Percentiles rank a stretch among this genome's conserved stretches.
Evolutionary conservation across 2,113 vertebrate species (phyloP).

Genomic region (Equus quagga): DNA sequence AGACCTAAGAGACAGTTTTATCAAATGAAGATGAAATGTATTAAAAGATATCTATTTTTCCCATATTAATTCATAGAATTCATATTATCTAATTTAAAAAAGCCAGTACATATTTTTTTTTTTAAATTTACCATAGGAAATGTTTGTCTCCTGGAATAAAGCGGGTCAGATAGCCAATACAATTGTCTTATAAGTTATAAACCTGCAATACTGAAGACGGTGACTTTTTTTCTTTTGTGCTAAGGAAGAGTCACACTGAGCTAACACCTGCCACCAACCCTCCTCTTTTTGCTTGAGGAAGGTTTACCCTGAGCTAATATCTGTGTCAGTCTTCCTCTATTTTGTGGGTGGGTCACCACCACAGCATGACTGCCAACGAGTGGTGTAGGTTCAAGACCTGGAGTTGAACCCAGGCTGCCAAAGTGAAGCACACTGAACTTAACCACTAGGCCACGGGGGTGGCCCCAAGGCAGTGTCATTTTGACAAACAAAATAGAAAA

Average conservation of each 20-base stretch:
- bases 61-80: not conserved
- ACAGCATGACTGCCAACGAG: no score
- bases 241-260: no score
- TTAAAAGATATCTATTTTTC: not conserved
- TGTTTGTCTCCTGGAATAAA: not conserved
- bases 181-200: not conserved
- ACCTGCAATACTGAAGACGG: not conserved
- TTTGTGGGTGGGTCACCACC: no score
- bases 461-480: not conserved
- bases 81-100: not conserved
- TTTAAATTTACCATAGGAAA: not conserved
- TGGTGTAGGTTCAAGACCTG: no score
- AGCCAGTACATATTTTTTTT: not conserved
- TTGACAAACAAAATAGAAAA: constrained; percentile 20
- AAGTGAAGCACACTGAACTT: no score
- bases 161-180: not conserved
- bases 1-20: constrained; percentile 3
- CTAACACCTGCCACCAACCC: no score
- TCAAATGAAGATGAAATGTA: constrained; percentile 1
- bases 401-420: no score
- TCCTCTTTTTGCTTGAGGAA: no score
- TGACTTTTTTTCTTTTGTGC: no score
- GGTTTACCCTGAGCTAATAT: no score
- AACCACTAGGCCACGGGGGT: no score
- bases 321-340: no score